A percentile compares a stretch with the other conserved stretches of the same genome.
phyloP scores from a whole-genome alignment of 2,113 vertebrate species.

The Apeltes quadracus region DNA sequence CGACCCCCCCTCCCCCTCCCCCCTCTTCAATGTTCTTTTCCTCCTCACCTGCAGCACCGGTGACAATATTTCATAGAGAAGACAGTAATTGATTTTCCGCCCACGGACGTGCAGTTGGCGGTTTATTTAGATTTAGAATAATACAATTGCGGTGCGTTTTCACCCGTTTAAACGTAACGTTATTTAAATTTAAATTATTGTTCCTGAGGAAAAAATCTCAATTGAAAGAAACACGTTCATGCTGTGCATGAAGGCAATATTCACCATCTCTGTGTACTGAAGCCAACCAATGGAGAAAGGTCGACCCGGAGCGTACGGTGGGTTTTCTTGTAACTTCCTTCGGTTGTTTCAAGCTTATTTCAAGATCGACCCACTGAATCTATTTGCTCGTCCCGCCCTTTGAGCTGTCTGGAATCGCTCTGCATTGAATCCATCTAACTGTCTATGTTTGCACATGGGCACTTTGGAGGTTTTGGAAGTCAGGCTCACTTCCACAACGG shows the following conservation, averaged over 20 bases:
- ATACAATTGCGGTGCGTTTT: not conserved
- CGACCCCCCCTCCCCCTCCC: not conserved
- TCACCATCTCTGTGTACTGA: not conserved
- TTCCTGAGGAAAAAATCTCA: not conserved
- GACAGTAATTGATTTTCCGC: constrained; percentile 29
- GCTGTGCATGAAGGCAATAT: too few relatives aligned
- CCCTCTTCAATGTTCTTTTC: constrained; percentile 13
- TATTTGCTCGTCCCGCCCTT: not conserved
- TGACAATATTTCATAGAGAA: constrained; percentile 25
- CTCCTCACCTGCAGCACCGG: constrained; percentile 7
- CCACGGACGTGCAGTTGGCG: not conserved
- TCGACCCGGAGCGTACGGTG: not conserved
- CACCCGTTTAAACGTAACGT: not conserved
- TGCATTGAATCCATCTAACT: constrained; percentile 10
- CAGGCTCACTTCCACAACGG: not conserved
- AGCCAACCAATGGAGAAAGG: not conserved
- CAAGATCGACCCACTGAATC: not conserved
- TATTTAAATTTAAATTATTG: not conserved
- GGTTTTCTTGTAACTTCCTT: not conserved
- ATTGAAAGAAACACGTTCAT: not conserved
- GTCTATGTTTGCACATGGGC: not conserved
- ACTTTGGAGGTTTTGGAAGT: not conserved
- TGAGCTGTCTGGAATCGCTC: constrained; percentile 11
- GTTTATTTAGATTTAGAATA: not conserved
- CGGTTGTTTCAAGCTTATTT: constrained; percentile 13